Conservation (phyloP, 2,888 invertebrate species). For the Lamellibrachia satsuma region DNA sequence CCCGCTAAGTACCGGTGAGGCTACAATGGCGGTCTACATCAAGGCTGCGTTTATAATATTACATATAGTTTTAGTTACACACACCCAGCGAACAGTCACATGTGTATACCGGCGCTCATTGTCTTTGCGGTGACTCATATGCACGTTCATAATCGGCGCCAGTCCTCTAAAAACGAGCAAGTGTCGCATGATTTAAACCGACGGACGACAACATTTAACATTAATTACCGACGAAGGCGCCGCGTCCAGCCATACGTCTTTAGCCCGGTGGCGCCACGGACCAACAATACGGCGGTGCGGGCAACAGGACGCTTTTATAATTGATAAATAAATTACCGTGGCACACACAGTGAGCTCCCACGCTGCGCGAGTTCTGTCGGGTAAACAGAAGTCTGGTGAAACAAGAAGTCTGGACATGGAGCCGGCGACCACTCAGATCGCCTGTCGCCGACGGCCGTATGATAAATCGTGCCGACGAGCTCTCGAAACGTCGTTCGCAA, state of each 20-base stretch:
- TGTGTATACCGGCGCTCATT: not conserved
- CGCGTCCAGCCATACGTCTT: not conserved
- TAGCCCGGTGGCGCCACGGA: not conserved
- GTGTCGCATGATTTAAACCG: not conserved
- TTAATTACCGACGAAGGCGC: not conserved
- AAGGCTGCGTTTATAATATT: not conserved
- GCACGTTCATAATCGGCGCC: not conserved
- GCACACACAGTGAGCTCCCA: not conserved
- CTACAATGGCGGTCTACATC: not conserved
- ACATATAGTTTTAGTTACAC: not conserved
- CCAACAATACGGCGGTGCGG: not conserved
- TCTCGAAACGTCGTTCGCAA: not conserved
- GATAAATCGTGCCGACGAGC: not conserved
- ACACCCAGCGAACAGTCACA: not conserved
- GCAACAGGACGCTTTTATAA: not conserved
- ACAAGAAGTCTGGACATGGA: not conserved
- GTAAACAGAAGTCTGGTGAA: not conserved
- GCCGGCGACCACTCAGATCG: not conserved
- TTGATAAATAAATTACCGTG: conserved; percentile 6
- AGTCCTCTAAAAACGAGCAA: not conserved
- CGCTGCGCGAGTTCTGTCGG: not conserved
- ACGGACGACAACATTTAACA: conserved; percentile 6
- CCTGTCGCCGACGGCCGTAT: not conserved
- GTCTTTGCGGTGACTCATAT: not conserved
- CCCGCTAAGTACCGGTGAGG: not conserved